Percentiles rank a stretch among this genome's conserved stretches.
phyloP scores from a whole-genome alignment of 2,888 invertebrate species.

The Caenorhabditis sp. region DNA sequence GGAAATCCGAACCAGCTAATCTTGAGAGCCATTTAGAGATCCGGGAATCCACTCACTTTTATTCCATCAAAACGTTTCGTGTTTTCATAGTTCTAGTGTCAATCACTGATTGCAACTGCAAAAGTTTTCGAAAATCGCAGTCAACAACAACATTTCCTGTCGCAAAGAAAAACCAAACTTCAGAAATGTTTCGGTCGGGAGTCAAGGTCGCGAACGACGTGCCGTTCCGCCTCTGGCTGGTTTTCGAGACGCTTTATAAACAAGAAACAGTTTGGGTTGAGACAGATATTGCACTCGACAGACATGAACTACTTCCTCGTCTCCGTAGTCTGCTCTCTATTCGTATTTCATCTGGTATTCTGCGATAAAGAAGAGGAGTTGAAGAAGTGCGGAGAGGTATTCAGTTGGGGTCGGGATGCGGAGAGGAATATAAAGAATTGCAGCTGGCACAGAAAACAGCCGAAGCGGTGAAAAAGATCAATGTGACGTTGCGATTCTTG shows the following conservation, averaged over 20 bases:
- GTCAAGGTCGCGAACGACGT: constrained; percentile 1
- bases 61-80: no score
- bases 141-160: neutral
- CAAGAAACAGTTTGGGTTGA: neutral
- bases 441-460: neutral
- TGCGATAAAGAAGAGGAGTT: neutral
- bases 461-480: neutral
- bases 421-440: no score
- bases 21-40: no score
- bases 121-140: neutral
- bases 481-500: neutral
- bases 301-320: neutral
- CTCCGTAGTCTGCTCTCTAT: neutral
- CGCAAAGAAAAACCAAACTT: neutral
- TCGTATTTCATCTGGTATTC: neutral
- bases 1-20: no score
- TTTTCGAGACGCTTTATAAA: neutral
- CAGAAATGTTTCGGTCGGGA: neutral
- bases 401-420: no score
- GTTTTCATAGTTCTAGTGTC: no score
- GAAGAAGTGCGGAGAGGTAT: neutral
- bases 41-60: no score
- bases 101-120: no score
- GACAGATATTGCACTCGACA: neutral
- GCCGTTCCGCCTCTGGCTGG: neutral